Evolutionary conservation across 2,113 vertebrate species (phyloP).

Genomic region (Dendrocopos noguchii): DNA sequence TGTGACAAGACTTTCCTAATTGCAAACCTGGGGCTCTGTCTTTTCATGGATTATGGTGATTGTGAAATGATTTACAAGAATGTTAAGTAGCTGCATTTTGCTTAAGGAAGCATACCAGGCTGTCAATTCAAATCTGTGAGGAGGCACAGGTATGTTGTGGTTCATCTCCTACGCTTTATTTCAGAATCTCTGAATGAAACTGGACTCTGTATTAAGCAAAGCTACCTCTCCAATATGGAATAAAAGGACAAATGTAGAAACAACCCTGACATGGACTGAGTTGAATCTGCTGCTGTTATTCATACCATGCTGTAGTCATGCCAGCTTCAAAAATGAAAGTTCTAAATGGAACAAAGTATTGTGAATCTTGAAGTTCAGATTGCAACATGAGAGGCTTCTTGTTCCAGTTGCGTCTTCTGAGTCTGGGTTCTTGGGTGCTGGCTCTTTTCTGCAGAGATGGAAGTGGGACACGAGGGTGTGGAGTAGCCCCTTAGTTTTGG

Average conservation of each 20-base stretch:
- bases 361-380: no score
- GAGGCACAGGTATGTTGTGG: neutral
- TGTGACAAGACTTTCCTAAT: neutral
- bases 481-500: no score
- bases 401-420: no score
- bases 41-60: neutral
- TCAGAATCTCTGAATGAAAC: neutral
- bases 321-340: no score
- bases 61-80: neutral
- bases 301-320: no score
- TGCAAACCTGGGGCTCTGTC: neutral
- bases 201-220: neutral
- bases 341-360: no score
- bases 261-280: no score
- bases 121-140: neutral
- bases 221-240: neutral
- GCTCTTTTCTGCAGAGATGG: no score
- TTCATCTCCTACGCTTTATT: neutral
- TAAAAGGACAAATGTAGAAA: neutral
- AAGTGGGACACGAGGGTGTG: no score
- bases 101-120: neutral
- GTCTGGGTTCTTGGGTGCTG: no score
- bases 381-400: no score
- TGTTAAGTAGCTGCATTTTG: neutral
- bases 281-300: no score